These are phyloP conservation scores for Hemicrepidius hirtus DNA, from an alignment of 2,888 invertebrate species.

Conservation along the genomic window DNA sequence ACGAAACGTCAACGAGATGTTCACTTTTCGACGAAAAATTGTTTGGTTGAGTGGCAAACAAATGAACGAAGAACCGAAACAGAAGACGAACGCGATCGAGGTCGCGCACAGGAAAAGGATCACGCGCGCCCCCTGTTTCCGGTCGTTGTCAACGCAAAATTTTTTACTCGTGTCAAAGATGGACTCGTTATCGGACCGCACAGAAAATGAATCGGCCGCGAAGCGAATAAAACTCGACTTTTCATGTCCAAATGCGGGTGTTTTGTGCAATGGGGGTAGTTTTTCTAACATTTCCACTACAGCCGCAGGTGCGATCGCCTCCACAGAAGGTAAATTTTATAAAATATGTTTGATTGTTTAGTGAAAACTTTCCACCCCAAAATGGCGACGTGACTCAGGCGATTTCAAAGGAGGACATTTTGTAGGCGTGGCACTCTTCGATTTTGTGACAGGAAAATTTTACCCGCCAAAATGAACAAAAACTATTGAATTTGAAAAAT, in stretches of 20 bases:
- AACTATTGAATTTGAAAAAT: not conserved
- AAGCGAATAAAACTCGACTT: slow-evolving; percentile 70
- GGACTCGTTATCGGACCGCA: slow-evolving; percentile 71
- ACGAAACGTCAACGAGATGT: slow-evolving; percentile 7
- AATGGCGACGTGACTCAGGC: slow-evolving; percentile 70
- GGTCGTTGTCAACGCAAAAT: slow-evolving; percentile 56
- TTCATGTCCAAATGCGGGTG: slow-evolving; percentile 66
- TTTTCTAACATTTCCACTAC: slow-evolving; percentile 68
- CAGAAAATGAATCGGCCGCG: slow-evolving; percentile 70
- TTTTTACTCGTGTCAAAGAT: slow-evolving; percentile 72
- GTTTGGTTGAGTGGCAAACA: slow-evolving; percentile 24
- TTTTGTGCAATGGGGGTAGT: slow-evolving; percentile 67
- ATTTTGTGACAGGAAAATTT: slow-evolving; percentile 4
- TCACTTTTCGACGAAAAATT: slow-evolving; percentile 13
- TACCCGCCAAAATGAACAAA: not conserved
- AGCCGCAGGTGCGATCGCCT: slow-evolving; percentile 66
- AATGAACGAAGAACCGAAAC: slow-evolving; percentile 26
- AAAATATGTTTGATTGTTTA: slow-evolving; percentile 71
- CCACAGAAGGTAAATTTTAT: slow-evolving; percentile 71
- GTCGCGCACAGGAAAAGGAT: slow-evolving; percentile 18
- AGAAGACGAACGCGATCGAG: slow-evolving; percentile 20
- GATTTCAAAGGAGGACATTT: slow-evolving; percentile 68
- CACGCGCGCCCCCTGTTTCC: slow-evolving; percentile 61
- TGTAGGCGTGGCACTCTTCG: slow-evolving; percentile 69
- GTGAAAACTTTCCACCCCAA: slow-evolving; percentile 68